Evolutionary conservation across 2,113 vertebrate genomes (phyloP), one percentile per base, ranked within the genome.

Genomic region (Mirounga angustirostris): DNA sequence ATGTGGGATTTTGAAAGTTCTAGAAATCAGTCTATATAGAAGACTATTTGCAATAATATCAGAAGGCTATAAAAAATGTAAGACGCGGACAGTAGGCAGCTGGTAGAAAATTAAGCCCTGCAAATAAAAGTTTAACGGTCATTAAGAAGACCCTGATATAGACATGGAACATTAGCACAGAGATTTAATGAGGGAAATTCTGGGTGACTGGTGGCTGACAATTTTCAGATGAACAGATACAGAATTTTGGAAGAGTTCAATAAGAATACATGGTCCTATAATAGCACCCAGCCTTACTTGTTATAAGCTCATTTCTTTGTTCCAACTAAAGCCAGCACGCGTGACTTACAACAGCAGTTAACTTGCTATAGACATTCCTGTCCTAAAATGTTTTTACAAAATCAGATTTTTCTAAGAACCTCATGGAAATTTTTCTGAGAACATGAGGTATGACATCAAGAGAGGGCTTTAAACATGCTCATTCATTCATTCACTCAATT

Each of bases 161-260:
- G 67, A 96, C 50, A 78, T 0, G 36, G 40, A 85, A 85, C 74
- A 30, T 92, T 2, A 94, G 50, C 40, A 28, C 33, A 46, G 59
- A 50, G 67, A 71, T 74, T 92, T 90, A 80, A 94, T 13, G 33
- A 90, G 94, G 30, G 59, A 58, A 63, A 84, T 91, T 96, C 91
- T 92, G 56, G 36, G 30, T 73, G 28, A 95, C 19, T 40, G 43
- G 14, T 54, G 58, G 46, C 15, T 30, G 69, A 90, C 16, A 76
- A 63, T 71, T 84, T 92, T 92, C 84, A 92, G 52, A 46, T 84
- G 22, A 65, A 90, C 9, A 71, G 14, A 79, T 56, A 94, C 0
- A 93, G 89, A 94, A 89, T 65, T 96, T 92, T 43, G 65, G 89
- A 93, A 79, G 59, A 85, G 88, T 40, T 76, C 52, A 78, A 54